Conservation (phyloP, 2,888 invertebrate species). For the Dicyrtomina minuta region DNA sequence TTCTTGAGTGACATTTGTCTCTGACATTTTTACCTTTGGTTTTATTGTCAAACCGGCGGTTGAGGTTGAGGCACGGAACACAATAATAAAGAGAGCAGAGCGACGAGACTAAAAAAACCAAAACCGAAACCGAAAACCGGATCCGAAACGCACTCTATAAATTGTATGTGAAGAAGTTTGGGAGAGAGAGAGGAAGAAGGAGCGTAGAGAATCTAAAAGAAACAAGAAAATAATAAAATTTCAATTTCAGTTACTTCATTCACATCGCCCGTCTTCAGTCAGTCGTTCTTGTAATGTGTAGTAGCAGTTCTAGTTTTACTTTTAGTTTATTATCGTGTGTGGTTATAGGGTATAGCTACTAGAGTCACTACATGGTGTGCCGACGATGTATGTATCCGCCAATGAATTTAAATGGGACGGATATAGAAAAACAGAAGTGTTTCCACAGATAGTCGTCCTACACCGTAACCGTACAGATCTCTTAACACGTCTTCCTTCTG, state of each 20-base stretch:
- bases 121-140: too few relatives aligned
- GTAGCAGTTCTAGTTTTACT: too few relatives aligned
- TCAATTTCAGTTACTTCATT: conserved; percentile 13
- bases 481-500: conserved; percentile 8
- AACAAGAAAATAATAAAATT: too few relatives aligned
- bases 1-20: conserved; percentile 40
- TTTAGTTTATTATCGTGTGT: too few relatives aligned
- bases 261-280: background rate
- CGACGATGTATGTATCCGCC: too few relatives aligned
- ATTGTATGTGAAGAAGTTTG: too few relatives aligned
- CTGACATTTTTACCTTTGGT: conserved; percentile 41
- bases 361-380: too few relatives aligned
- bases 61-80: conserved; percentile 8
- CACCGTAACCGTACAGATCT: too few relatives aligned
- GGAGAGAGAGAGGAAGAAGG: background rate
- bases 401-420: background rate
- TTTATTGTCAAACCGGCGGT: conserved; percentile 28
- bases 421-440: conserved; percentile 3
- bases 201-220: background rate
- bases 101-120: too few relatives aligned
- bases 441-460: conserved; percentile 13
- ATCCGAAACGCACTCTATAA: background rate
- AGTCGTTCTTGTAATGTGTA: too few relatives aligned
- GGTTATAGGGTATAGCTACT: too few relatives aligned
- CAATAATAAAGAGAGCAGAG: conserved; percentile 7